Evolutionary conservation across 2,797 vertebrate species (phyloP), one percentile per base, ranked within the genome.

Genomic region (Hoplostethus atlanticus): DNA sequence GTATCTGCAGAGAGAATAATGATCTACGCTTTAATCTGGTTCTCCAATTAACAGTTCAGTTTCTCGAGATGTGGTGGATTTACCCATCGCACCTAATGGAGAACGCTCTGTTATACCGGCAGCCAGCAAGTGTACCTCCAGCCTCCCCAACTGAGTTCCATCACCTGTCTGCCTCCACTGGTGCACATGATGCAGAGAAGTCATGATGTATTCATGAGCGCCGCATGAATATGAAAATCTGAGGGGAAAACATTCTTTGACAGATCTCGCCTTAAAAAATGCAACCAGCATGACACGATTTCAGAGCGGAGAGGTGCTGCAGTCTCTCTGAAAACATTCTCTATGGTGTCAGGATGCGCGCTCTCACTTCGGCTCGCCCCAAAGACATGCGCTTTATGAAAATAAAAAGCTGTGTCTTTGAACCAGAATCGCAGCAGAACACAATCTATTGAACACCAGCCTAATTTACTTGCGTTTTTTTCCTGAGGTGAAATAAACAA

Each of bases 401-500:
- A 84, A 88, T 79, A 77, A 89, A 79, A 31, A 21, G 51, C 51
- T 11, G 21, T 48, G 73, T 80, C 84, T 82, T 84, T 78, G 68
- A 85, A 78, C 13, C 70, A 11, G 46, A 77, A 57, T 76, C 67
- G 40, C 2, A 4, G 69, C 75, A 64, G 64, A 78, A 70, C 51
- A 10, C 47, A 56, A 64, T 47, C 79, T 74, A 76, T 77, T 83
- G 66, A 83, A 71, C 64, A 10, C 0, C 31, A 38, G 64, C 21
- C 67, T 82, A 69, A 86, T 86, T 86, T 69, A 68, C 77, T 21
- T 47, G n/a, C 44, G 36, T 80, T 85, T 80, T 84, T 21, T 21
- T 21, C 79, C 80, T 56, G 75, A 73, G 87, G 87, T 84, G 73
- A 69, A 81, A 84, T 79, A 87, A 89, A 88, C 87, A 83, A 82